Evolutionary conservation across 1,140 invertebrate species (phyloP), one percentile per base, ranked within the genome.

Genomic region (Drosophila rufa): DNA sequence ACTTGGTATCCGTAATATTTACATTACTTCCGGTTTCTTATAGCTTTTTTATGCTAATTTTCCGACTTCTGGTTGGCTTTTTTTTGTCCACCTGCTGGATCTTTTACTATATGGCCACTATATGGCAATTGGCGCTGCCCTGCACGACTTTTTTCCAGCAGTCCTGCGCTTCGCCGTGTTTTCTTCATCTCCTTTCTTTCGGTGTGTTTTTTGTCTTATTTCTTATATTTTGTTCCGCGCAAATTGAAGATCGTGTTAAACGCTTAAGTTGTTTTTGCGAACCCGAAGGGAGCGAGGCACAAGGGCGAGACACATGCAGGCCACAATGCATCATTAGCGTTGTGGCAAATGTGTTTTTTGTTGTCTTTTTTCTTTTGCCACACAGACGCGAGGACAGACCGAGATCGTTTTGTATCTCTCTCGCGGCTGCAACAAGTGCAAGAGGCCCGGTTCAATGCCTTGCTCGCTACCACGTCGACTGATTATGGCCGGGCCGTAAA

Each of bases 241-340:
- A 90, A 90, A 90, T 90, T 90, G 85, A 90, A 90, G 85, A 90
- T 90, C 85, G 85, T 90, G 85, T 90, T 90, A 90, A 90, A 90
- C 85, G 85, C 84, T 87, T 75, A 87, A 87, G 85, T 82, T 74
- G 74, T 75, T 82, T 79, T 66, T 78, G 68, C 71, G 30, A 46
- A 9, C 36, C 53, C 56, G 48, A 70, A 46, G 62, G 69, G 61
- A 15, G 57, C n/a, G 27, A 15, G 43, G 57, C 25, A 19, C 46
- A 56, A 48, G 50, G 61, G 60, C 70, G 33, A 15, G 36, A 71
- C 64, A 82, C 70, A 83, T 67, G 76, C 70, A 68, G 57, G 75
- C 75, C 79, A 91, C 84, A 91, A 91, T 87, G 74, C 75, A 84
- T 91, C 84, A 86, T 85, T 80, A 82, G 90, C 89, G 80, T 84